A percentile compares a stretch with the other conserved stretches of the same genome.
phyloP scores from a whole-genome alignment of 2,113 vertebrate genomes.

The Prolemur simus region DNA sequence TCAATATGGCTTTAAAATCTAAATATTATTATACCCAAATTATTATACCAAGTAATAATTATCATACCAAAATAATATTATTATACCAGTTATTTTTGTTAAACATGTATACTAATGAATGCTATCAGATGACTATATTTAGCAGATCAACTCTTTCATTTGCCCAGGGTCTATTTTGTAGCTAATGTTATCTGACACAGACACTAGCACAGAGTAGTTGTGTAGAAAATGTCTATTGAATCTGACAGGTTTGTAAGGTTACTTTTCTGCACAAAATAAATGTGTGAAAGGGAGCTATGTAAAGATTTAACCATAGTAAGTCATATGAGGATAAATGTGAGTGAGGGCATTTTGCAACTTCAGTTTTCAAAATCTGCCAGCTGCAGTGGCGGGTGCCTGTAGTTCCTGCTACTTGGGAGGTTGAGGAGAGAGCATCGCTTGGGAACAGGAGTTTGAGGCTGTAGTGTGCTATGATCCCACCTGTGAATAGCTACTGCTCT shows the following conservation, averaged over 20 bases:
- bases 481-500: neutral
- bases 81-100: neutral
- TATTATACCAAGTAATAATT: neutral
- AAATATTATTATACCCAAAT: neutral
- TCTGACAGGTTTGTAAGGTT: neutral
- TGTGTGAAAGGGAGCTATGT: neutral
- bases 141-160: neutral
- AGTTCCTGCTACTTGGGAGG: neutral
- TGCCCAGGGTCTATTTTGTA: neutral
- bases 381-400: too few relatives aligned
- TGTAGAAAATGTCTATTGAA: neutral
- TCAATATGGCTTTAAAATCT: neutral
- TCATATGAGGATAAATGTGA: neutral
- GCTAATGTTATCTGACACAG: neutral
- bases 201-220: neutral
- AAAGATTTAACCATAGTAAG: neutral
- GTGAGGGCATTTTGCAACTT: neutral
- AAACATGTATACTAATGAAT: neutral
- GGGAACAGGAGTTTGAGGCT: neutral
- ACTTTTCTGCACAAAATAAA: neutral
- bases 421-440: neutral
- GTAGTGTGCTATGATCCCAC: neutral
- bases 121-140: neutral
- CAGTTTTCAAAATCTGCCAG: neutral
- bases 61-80: too few relatives aligned